A percentile compares a stretch with the other conserved stretches of the same genome.
These are phyloP conservation scores for Otolemur garnettii DNA, from an alignment of 2,113 vertebrate genomes.

Conservation along the genomic window DNA sequence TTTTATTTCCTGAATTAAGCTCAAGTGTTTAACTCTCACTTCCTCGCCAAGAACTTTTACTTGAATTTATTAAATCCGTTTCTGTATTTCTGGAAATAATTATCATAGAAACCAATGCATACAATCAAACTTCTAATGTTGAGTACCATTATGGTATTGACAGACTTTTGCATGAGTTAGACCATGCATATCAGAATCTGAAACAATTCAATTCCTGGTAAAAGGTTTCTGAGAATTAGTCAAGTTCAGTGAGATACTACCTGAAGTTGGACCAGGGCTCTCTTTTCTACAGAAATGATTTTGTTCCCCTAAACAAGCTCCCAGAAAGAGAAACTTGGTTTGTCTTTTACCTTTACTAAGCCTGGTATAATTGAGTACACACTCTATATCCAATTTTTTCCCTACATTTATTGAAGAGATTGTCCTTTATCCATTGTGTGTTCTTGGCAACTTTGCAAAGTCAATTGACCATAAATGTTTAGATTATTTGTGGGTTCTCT, in stretches of 20 bases:
- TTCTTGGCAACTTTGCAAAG: background rate
- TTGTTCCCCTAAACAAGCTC: background rate
- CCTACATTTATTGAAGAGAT: too few species aligned
- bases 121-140: background rate
- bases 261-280: background rate
- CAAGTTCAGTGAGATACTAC: background rate
- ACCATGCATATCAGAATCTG: background rate
- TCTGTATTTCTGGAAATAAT: constrained; percentile 23
- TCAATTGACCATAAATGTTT: background rate
- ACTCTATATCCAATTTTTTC: too few species aligned
- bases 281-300: background rate
- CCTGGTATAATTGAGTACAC: background rate
- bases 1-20: constrained; percentile 41
- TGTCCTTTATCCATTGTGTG: too few species aligned
- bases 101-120: constrained; percentile 11
- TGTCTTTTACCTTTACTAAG: background rate
- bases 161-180: background rate
- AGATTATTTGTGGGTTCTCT: background rate
- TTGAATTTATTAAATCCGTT: constrained; percentile 1
- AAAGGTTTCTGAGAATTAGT: background rate
- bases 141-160: background rate
- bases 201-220: background rate
- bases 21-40: constrained; percentile 32
- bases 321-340: background rate
- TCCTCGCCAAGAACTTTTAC: background rate